A percentile compares a stretch with the other conserved stretches of the same genome.
Conservation (phyloP, 2,113 vertebrate genomes). For the Sterna hirundo region DNA sequence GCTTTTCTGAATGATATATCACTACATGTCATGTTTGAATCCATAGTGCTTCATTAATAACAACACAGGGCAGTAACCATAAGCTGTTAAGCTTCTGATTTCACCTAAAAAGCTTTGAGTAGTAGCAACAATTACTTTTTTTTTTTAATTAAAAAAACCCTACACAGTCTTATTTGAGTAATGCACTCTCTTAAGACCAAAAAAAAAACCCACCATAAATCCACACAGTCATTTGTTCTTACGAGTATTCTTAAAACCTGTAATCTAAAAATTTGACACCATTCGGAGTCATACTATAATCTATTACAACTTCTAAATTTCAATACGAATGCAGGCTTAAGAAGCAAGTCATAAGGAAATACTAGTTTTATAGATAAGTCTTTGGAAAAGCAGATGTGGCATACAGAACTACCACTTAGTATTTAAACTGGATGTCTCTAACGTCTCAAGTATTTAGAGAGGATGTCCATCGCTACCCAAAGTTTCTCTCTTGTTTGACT, state of each 20-base stretch:
- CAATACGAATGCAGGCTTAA: background rate
- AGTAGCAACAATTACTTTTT: background rate
- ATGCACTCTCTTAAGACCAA: background rate
- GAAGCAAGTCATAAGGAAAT: background rate
- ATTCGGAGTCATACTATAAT: background rate
- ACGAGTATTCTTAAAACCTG: background rate
- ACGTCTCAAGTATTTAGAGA: background rate
- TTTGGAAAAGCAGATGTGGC: background rate
- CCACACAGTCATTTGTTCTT: background rate
- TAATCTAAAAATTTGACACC: background rate
- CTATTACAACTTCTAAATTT: background rate
- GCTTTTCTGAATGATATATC: background rate
- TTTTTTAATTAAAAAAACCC: background rate
- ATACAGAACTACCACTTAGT: background rate
- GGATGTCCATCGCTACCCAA: background rate
- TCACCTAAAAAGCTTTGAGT: background rate
- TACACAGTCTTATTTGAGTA: background rate
- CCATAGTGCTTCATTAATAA: background rate
- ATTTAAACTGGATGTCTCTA: background rate
- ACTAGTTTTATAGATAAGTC: background rate
- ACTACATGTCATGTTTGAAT: background rate
- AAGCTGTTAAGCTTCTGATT: background rate
- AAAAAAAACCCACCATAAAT: background rate
- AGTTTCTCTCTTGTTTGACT: background rate
- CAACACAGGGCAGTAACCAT: background rate